Percentiles rank a stretch among this genome's conserved stretches.
phyloP scores from a whole-genome alignment of 2,888 invertebrate species.

The Trissonchulus sp. region DNA sequence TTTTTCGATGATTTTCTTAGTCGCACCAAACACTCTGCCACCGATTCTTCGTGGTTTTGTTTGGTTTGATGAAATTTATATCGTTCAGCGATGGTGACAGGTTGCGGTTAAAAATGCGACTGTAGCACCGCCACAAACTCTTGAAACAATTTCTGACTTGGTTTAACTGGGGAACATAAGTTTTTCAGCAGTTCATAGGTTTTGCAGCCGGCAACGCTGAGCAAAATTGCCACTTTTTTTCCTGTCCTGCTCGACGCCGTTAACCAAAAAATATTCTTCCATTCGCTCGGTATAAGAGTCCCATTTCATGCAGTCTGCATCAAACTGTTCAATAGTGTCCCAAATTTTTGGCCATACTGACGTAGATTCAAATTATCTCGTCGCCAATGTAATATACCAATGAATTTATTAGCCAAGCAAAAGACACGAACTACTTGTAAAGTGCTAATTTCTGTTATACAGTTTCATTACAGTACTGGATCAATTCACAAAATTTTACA shows the following conservation, averaged over 20 bases:
- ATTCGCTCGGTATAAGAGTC: neutral
- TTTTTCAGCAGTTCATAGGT: neutral
- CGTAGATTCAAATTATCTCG: no score
- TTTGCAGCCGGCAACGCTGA: neutral
- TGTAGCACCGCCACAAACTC: neutral
- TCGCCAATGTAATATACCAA: no score
- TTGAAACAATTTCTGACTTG: neutral
- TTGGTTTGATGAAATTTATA: neutral
- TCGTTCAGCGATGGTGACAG: neutral
- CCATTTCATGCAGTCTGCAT: no score
- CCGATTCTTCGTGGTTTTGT: neutral
- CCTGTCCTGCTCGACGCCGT: neutral
- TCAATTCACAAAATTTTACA: no score
- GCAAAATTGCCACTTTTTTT: neutral
- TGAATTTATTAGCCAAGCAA: no score
- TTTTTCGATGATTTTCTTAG: no score
- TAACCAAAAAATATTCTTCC: neutral
- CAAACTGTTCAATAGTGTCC: no score
- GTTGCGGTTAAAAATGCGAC: neutral
- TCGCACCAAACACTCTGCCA: no score
- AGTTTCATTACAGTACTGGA: no score
- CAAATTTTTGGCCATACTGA: no score
- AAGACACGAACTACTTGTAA: no score
- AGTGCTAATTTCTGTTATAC: no score
- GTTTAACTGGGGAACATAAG: neutral